Evolutionary conservation across 2,888 invertebrate genomes (phyloP).

Genomic region (Diploptera punctata): DNA sequence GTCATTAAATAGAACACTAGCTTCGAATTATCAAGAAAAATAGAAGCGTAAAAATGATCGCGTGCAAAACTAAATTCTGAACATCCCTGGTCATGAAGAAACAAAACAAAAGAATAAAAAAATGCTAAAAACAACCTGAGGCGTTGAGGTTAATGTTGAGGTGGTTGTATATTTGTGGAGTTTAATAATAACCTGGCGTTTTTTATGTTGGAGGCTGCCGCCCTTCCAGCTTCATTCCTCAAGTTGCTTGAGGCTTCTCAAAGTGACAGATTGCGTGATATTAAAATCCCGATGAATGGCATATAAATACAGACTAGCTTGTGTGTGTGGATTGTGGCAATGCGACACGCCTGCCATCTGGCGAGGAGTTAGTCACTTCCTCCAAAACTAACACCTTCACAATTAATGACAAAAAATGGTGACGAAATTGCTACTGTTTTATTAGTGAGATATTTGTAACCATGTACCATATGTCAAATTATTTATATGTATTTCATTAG

Average conservation of each 20-base stretch:
- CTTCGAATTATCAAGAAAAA: too few species aligned
- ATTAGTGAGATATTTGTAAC: too few species aligned
- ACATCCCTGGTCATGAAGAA: neutral
- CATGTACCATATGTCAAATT: too few species aligned
- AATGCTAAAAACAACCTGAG: neutral
- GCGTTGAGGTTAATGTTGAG: slow-evolving; percentile 13
- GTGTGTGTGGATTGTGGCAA: too few species aligned
- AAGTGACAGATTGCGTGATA: slow-evolving; percentile 27
- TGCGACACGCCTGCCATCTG: slow-evolving; percentile 12
- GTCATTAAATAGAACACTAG: too few species aligned
- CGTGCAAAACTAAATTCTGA: too few species aligned
- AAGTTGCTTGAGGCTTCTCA: slow-evolving; percentile 5
- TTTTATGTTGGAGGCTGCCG: neutral
- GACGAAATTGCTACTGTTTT: too few species aligned
- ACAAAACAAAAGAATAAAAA: neutral
- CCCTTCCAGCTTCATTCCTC: too few species aligned
- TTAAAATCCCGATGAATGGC: neutral
- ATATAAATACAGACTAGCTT: slow-evolving; percentile 1
- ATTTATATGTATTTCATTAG: too few species aligned
- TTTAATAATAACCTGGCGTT: neutral
- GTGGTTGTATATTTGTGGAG: neutral
- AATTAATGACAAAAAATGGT: too few species aligned
- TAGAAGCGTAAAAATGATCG: too few species aligned
- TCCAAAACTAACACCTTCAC: neutral
- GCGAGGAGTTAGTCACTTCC: neutral